Evolutionary conservation across 2,797 vertebrate genomes (phyloP), one percentile per base, ranked within the genome.

Genomic region (Sylvilagus floridanus): DNA sequence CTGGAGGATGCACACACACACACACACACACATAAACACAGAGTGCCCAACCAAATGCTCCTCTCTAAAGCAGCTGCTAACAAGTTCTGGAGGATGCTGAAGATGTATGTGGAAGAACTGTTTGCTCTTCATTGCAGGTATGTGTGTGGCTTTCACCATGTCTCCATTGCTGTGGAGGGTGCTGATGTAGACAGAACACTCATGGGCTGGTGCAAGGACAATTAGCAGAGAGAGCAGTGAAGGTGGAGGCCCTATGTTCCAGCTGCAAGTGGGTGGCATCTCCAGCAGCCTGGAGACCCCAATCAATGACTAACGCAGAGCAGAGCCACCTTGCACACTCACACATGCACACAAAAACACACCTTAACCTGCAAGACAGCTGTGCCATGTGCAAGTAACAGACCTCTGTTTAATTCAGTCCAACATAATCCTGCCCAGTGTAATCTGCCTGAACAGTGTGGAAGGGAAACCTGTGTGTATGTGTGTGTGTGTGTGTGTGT

Each of bases 241-340:
- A 22, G 69, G 10, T 32, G 21, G 26, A 65, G 16, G 26, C 22
- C 50, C 5, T 2, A 5, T 68, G 57, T 32, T 69, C 30, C 47
- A 78, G 17, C 4, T 60, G 52, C 28, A 54, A 81, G 54, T 26
- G 11, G 37, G 35, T 11, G 10, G 26, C 8, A 3, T 11, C 24
- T 71, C 62, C 8, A 21, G 47, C 22, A 50, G 22, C 42, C 42
- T 57, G 30, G 6, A 22, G 32, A 26, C 26, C 37, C 35, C 0
- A 17, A 54, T 26, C 0, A 17, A 54, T 26, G 14, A 22, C 1
- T 71, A 35, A 57, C 4, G 6, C 30, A 22, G 4, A 57, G 62
- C 17, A 62, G 1, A 11, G 21, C 26, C n/a, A 2, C 17, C 21
- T 9, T 47, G 4, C 50, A 37, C 19, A 1, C 7, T 1, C 0